Conservation (phyloP, 1,140 invertebrate species). For the Hirudo medicinalis region DNA sequence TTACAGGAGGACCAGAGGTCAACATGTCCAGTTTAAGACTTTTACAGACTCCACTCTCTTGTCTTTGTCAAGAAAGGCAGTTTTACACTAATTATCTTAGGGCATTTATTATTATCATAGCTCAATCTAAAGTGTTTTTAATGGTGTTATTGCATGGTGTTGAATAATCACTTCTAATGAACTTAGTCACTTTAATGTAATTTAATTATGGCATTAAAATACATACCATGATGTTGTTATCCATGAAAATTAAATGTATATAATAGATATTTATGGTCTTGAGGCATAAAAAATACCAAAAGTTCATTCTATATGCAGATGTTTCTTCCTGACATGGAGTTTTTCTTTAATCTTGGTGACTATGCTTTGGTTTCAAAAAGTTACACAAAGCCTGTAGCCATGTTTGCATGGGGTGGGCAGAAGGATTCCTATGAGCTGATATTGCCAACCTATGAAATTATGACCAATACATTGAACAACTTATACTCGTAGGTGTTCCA, state of each 20-base stretch:
- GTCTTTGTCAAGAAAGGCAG: slow-evolving; percentile 64
- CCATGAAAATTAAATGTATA: too few relatives aligned
- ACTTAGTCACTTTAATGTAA: too few relatives aligned
- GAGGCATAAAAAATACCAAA: too few relatives aligned
- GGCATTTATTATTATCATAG: too few relatives aligned
- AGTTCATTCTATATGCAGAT: too few relatives aligned
- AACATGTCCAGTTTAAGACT: slow-evolving; percentile 89
- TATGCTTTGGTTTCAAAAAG: slow-evolving; percentile 61
- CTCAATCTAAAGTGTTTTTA: too few relatives aligned
- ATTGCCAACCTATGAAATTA: slow-evolving; percentile 87
- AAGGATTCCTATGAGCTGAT: slow-evolving; percentile 70
- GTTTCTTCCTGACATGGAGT: slow-evolving; percentile 67
- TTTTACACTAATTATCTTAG: slow-evolving; percentile 4
- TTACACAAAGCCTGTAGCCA: slow-evolving; percentile 50
- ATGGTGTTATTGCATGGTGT: too few relatives aligned
- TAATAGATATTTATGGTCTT: too few relatives aligned
- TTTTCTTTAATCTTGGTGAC: slow-evolving; percentile 85
- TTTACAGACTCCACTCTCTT: slow-evolving; percentile 79
- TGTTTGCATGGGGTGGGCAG: slow-evolving; percentile 93
- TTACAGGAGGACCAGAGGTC: slow-evolving; percentile 75
- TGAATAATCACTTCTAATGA: too few relatives aligned
- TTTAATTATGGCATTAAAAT: too few relatives aligned
- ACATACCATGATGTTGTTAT: too few relatives aligned
- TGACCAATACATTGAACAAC: slow-evolving; percentile 74
- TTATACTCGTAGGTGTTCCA: slow-evolving; percentile 62